Conservation (phyloP, 1,140 invertebrate species). For the Drosophila busckii region DNA sequence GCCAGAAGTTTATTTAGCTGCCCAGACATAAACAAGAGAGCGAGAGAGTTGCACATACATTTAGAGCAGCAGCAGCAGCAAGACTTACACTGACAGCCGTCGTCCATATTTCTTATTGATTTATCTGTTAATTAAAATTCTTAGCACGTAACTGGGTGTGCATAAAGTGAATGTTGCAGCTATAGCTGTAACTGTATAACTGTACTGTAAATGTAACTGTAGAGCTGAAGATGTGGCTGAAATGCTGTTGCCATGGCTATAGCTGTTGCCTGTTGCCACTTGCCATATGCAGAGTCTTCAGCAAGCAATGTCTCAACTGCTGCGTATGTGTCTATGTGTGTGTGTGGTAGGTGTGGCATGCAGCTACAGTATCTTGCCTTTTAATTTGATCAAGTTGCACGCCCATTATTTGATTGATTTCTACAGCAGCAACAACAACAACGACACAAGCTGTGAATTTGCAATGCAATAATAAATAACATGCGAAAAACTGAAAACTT, state of each 20-base stretch:
- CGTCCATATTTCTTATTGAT: constrained; percentile 77
- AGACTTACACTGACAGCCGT: constrained; percentile 65
- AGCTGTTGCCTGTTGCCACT: too few species aligned
- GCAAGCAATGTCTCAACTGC: constrained; percentile 13
- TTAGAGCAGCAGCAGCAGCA: constrained; percentile 3
- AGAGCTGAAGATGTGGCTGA: background rate
- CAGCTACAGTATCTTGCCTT: constrained; percentile 57
- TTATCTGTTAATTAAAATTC: constrained; percentile 78
- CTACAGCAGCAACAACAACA: constrained; percentile 24
- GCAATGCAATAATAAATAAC: constrained; percentile 70
- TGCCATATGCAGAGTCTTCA: too few species aligned
- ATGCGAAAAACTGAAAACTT: constrained; percentile 44
- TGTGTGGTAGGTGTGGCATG: background rate
- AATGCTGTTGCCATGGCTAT: too few species aligned
- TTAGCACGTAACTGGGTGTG: constrained; percentile 68
- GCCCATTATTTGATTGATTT: constrained; percentile 63
- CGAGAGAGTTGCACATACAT: background rate
- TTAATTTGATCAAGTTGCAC: constrained; percentile 67
- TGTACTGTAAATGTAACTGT: constrained; percentile 10
- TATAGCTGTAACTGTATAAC: too few species aligned
- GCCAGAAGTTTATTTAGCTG: constrained; percentile 65
- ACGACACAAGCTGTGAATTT: constrained; percentile 18
- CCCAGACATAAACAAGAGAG: background rate
- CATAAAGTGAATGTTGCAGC: constrained; percentile 33
- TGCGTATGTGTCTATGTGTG: constrained; percentile 13